Base-by-base conservation (phyloP, 2,797 vertebrate species). In the Tauraco hartlaubi region DNA sequence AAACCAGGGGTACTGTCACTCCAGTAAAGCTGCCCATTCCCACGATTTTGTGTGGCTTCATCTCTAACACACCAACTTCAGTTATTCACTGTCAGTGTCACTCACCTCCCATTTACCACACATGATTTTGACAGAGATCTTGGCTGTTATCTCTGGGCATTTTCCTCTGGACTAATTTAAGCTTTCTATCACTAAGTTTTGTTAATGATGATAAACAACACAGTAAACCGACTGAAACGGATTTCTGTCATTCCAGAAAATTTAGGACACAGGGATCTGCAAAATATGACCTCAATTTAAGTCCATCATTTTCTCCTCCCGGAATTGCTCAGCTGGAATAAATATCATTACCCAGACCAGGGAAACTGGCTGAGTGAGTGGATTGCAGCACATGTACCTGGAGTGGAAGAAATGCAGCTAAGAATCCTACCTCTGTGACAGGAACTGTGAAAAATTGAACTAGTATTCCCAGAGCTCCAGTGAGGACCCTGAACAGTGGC, bases 241-340 rank as follows among this genome's bases (percentile, higher is more conserved):
- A 82, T 82, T 94, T 91, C 91, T 79, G 81, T 82, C 81, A 44
- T 78, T 82, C 59, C 0, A 1, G 63, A 73, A 77, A 91, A 97
- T 93, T 87, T 73, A 89, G 91, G 84, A 91, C 80, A 87, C 1
- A 0, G 8, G 37, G n/a, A 92, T 87, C 12, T 7, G 63, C 26
- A 93, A 95, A 94, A 82, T 82, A 79, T 52, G 48, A 82, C 89
- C 89, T 93, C 88, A 82, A 41, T 93, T 93, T 41, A 73, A 79
- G 94, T 48, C 87, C 74, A 93, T 94, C 31, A 63, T 94, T 92
- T 88, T 93, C 59, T 82, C 80, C 55, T 93, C 46, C 39, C 85
- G 48, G 39, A 93, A 85, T 23, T 89, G 71, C 77, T 95, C 86
- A 85, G 81, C 77, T 96, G 91, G 89, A 85, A 87, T 88, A 93